A percentile compares a stretch with the other conserved stretches of the same genome.
Conservation (phyloP, 2,797 vertebrate species). For the Sciaenops ocellatus region DNA sequence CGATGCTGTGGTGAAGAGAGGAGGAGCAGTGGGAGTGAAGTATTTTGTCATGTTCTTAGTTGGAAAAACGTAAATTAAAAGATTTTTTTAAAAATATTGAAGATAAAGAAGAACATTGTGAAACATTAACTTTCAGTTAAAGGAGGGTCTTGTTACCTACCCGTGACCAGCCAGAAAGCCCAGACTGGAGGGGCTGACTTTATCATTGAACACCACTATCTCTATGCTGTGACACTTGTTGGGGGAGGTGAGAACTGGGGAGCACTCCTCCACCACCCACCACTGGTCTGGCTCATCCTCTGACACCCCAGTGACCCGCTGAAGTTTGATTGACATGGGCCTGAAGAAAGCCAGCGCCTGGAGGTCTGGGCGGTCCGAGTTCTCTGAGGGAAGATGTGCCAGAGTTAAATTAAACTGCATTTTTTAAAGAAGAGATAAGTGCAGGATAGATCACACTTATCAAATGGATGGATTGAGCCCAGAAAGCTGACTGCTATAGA, state of each 20-base stretch:
- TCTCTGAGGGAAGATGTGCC: constrained; percentile 53
- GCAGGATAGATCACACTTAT: neutral
- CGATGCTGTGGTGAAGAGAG: constrained; percentile 73
- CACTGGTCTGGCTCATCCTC: constrained; percentile 74
- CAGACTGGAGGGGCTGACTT: constrained; percentile 89
- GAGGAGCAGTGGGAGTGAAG: neutral
- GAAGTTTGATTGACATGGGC: constrained; percentile 83
- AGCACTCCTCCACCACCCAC: constrained; percentile 87
- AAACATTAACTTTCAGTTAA: neutral
- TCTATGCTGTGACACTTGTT: constrained; percentile 83
- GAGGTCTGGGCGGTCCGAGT: constrained; percentile 67
- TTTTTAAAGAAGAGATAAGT: neutral
- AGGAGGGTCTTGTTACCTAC: constrained; percentile 68
- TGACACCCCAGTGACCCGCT: constrained; percentile 63
- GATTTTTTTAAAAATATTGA: neutral
- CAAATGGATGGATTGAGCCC: neutral
- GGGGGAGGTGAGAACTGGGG: constrained; percentile 49
- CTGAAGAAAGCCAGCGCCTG: constrained; percentile 82
- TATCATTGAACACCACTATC: constrained; percentile 86
- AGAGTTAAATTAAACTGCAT: neutral
- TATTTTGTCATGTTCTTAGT: too few relatives aligned
- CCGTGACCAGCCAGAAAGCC: constrained; percentile 89
- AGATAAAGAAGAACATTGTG: neutral
- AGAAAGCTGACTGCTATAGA: neutral
- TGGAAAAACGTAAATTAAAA: too few relatives aligned